Percentiles rank a stretch among this genome's conserved stretches.
phyloP scores from a whole-genome alignment of 2,113 vertebrate species.

The Cyanoliseus patagonus region DNA sequence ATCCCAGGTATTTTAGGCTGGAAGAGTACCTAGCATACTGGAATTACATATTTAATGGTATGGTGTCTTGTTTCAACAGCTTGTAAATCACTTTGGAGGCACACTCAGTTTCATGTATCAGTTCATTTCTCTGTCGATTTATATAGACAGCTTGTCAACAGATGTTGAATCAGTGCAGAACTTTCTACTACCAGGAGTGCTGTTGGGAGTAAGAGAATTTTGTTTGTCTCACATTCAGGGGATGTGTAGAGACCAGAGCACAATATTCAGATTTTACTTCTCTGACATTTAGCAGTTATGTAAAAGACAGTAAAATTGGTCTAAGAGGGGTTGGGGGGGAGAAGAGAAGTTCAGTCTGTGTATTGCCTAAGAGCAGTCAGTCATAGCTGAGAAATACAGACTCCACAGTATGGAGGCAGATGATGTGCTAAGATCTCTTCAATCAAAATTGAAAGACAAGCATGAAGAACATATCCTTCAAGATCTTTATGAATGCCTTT shows the following conservation, averaged over 20 bases:
- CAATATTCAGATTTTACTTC: background rate
- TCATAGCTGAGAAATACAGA: background rate
- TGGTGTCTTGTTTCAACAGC: background rate
- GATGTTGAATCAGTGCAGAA: background rate
- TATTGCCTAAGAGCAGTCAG: background rate
- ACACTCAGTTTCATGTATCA: background rate
- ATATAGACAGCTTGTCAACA: constrained; percentile 13
- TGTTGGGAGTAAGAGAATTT: background rate
- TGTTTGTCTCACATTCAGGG: background rate
- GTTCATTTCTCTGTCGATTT: background rate
- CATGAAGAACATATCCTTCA: background rate
- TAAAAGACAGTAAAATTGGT: background rate
- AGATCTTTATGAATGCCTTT: background rate
- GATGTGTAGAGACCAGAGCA: background rate
- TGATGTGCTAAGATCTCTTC: background rate
- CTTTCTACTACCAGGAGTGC: background rate
- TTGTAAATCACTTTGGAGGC: background rate
- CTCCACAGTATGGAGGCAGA: background rate
- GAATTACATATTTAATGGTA: background rate
- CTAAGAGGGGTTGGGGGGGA: background rate
- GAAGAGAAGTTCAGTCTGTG: background rate
- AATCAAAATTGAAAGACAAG: constrained; percentile 3
- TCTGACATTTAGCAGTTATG: background rate
- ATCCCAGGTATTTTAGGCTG: background rate
- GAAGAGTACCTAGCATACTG: background rate